These are phyloP conservation scores for Catharus ustulatus DNA, from an alignment of 2,797 vertebrate genomes.

Conservation along the genomic window DNA sequence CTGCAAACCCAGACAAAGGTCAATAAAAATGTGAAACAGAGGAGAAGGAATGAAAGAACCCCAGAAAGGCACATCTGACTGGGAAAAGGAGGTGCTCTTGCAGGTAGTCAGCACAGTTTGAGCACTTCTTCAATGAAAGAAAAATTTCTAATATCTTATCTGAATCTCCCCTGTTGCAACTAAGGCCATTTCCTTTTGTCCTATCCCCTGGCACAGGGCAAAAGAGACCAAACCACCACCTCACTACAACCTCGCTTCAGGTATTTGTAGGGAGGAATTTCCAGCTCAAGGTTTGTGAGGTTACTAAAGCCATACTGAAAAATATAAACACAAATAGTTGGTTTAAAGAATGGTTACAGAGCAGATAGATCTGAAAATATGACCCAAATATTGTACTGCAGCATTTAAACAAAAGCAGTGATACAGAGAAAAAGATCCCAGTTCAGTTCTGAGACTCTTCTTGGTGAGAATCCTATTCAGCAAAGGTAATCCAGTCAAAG, in stretches of 20 bases:
- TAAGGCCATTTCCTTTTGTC: rapidly evolving
- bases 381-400: background rate
- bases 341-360: background rate
- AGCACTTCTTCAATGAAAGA: background rate
- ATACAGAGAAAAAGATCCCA: background rate
- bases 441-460: background rate
- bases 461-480: background rate
- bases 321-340: background rate
- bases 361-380: background rate
- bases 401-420: background rate
- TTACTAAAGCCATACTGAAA: background rate
- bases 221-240: background rate
- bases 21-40: background rate
- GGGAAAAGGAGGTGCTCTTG: background rate
- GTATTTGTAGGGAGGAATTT: background rate
- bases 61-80: background rate
- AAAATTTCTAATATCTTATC: background rate
- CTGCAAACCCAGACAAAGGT: conserved; percentile 10
- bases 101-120: background rate
- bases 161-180: background rate
- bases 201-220: background rate
- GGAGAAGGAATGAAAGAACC: background rate
- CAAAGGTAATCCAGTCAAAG: background rate
- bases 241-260: background rate
- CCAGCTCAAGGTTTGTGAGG: background rate